phyloP scores from a whole-genome alignment of 2,113 vertebrate species.

The Psittacula cyanocephala region DNA sequence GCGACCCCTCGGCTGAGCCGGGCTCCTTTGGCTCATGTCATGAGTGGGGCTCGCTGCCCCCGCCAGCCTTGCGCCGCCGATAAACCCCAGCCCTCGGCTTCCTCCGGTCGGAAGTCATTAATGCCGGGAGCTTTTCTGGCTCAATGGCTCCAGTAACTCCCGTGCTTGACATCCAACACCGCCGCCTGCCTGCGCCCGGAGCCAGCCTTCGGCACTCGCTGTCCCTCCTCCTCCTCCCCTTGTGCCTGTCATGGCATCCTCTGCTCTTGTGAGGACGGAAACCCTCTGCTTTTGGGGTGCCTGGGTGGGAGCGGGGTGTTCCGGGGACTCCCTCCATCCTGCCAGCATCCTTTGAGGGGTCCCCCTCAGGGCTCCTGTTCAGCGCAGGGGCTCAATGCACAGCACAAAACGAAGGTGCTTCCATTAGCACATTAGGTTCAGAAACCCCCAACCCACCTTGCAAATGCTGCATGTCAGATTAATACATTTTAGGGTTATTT shows the following conservation, averaged over 20 bases:
- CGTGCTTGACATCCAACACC: not conserved
- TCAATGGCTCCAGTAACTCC: constrained; percentile 21
- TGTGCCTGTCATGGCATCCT: rapidly evolving
- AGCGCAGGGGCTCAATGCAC: rapidly evolving
- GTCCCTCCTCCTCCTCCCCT: not conserved
- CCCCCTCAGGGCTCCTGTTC: not conserved
- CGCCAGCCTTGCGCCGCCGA: rapidly evolving
- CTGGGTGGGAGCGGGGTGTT: not conserved
- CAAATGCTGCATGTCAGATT: not conserved
- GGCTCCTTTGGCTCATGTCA: not conserved
- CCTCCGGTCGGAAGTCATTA: constrained; percentile 64
- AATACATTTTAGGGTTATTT: not conserved
- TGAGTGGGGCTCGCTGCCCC: not conserved
- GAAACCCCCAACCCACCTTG: not conserved
- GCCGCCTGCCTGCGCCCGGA: not conserved
- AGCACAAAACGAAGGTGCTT: not conserved
- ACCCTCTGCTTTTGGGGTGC: not conserved
- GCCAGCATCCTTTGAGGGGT: not conserved
- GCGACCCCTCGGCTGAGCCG: rapidly evolving
- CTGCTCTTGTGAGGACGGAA: not conserved
- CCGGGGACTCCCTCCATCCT: not conserved
- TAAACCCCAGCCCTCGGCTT: constrained; percentile 40
- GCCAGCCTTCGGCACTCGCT: not conserved
- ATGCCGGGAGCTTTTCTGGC: constrained; percentile 36
- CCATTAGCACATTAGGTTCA: rapidly evolving